Conservation (phyloP, 2,113 vertebrate genomes). For the Periophthalmodon schlosseri region DNA sequence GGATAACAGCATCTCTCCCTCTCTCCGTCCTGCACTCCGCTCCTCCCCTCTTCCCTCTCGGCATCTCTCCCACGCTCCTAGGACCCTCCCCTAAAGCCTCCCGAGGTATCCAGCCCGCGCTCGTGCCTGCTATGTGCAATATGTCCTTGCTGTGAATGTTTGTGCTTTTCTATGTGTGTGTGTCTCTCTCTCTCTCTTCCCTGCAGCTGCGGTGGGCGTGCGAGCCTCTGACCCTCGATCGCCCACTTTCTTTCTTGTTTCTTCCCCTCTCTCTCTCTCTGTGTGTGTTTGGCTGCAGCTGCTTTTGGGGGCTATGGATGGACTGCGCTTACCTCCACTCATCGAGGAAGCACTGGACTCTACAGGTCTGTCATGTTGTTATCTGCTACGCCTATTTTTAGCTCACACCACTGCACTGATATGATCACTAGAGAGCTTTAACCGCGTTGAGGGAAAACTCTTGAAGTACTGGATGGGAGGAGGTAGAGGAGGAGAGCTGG, state of each 20-base stretch:
- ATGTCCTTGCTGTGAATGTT: background rate
- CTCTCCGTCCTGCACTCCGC: conserved; percentile 27
- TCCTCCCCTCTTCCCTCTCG: conserved; percentile 63
- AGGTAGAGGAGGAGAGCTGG: conserved; percentile 33
- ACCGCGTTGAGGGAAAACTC: conserved; percentile 14
- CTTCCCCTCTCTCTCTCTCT: conserved; percentile 24
- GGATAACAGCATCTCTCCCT: conserved; percentile 62
- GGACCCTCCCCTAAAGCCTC: conserved; percentile 59
- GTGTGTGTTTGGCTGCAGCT: conserved; percentile 42
- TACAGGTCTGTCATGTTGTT: conserved; percentile 70
- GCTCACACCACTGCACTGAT: conserved; percentile 34
- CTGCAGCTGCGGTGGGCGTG: conserved; percentile 72
- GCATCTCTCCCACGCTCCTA: conserved; percentile 69
- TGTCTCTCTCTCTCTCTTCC: conserved; percentile 37
- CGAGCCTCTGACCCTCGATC: conserved; percentile 71
- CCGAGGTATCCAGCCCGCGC: conserved; percentile 43
- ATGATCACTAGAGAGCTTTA: conserved; percentile 21
- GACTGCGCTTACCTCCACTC: conserved; percentile 78
- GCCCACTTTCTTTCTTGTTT: conserved; percentile 50
- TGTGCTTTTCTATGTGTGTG: conserved; percentile 1
- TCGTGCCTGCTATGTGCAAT: conserved; percentile 15
- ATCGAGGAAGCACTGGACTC: conserved; percentile 77
- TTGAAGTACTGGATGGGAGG: conserved; percentile 23
- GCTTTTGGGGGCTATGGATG: conserved; percentile 70
- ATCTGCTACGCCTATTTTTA: conserved; percentile 41